Conservation (phyloP, 2,888 invertebrate genomes). For the Scotopteryx bipunctaria region DNA sequence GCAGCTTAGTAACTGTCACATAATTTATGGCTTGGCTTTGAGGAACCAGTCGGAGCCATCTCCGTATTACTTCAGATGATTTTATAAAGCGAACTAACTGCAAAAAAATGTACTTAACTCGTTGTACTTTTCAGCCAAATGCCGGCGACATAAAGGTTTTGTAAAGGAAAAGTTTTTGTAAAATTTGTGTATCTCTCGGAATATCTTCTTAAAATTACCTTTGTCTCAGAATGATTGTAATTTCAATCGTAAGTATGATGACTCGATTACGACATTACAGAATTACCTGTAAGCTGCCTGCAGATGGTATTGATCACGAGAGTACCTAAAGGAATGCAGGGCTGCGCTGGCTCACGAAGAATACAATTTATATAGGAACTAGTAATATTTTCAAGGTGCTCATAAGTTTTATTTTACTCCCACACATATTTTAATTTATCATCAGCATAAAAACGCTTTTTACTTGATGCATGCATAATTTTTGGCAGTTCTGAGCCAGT, state of each 20-base stretch:
- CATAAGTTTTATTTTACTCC: too few relatives aligned
- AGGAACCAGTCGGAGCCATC: constrained; percentile 4
- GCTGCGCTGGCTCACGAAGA: background rate
- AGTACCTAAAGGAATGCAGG: background rate
- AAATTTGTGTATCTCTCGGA: background rate
- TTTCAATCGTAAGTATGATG: constrained; percentile 33
- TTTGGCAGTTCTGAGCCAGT: background rate
- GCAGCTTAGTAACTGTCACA: constrained; percentile 1
- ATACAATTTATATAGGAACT: too few relatives aligned
- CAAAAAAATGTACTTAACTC: too few relatives aligned
- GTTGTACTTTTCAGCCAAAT: too few relatives aligned
- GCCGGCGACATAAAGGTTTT: too few relatives aligned
- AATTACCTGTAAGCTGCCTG: constrained; percentile 39
- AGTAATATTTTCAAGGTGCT: too few relatives aligned
- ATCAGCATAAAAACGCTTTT: too few relatives aligned
- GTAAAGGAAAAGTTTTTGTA: background rate
- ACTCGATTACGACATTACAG: constrained; percentile 39
- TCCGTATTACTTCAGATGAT: background rate
- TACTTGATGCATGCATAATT: background rate
- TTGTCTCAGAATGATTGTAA: constrained; percentile 8
- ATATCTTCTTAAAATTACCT: constrained; percentile 2
- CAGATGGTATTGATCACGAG: constrained; percentile 37
- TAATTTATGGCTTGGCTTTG: background rate
- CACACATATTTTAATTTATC: too few relatives aligned
- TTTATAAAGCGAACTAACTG: background rate